Evolutionary conservation across 2,888 invertebrate species (phyloP), one percentile per base, ranked within the genome.

Genomic region (Leptopterna dolabrata): DNA sequence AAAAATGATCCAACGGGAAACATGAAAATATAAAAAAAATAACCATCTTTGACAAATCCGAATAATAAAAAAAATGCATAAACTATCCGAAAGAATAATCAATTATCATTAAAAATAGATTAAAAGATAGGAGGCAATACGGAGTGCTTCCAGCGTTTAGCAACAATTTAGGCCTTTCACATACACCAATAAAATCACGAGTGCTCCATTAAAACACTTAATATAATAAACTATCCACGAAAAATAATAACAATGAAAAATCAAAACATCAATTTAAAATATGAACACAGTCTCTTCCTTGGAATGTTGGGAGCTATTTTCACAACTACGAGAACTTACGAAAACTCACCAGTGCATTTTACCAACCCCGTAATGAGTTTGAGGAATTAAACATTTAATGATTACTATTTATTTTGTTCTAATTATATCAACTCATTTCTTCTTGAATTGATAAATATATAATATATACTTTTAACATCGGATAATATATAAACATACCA

Each of bases 251-350:
- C 29, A 85, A 73, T 11, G 70, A 83, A 43, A 55, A 70, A 41
- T 85, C 73, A 45, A 71, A 85, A 78, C 47, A 19, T 78, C 51
- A 78, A 85, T 47, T 45, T 43, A 71, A 81, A 81, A 55, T 55
- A 85, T 85, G 85, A 85, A 85, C 85, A 85, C 85, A 85, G 85
- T 85, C 85, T 85, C 73, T n/a, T 73, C 19, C n/a, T 47, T 85
- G 85, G 85, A 85, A 85, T 85, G 85, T 85, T 73, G 73, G 76
- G 85, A 76, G 70, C 63, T 70, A 70, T 78, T 78, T n/a, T 78
- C 41, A 16, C 73, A 73, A 63, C 63, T 63, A 24, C 7, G 2
- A 63, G 24, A 63, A 63, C 63, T 63, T 63, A 13, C 47, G 47
- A 63, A 11, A 63, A 63, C 6, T 13, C 63, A 63, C 63, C 51